phyloP scores from a whole-genome alignment of 2,888 invertebrate genomes.

The Tipula lateralis region DNA sequence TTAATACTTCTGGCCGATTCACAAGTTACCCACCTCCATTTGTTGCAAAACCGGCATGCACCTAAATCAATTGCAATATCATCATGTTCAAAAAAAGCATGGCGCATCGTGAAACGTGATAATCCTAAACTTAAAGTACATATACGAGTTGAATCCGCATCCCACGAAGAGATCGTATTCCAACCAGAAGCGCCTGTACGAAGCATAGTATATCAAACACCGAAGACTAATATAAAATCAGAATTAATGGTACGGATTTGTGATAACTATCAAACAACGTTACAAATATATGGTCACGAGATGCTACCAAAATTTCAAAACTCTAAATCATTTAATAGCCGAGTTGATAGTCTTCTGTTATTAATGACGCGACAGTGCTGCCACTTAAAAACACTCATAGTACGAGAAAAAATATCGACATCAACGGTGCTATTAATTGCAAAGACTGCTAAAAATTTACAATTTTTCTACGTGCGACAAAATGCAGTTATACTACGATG shows the following conservation, averaged over 20 bases:
- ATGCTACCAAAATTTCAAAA: slow-evolving; percentile 62
- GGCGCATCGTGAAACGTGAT: slow-evolving; percentile 52
- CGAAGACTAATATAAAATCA: slow-evolving; percentile 55
- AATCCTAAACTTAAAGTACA: slow-evolving; percentile 64
- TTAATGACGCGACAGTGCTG: slow-evolving; percentile 63
- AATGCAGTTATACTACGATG: slow-evolving; percentile 67
- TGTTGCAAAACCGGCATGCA: slow-evolving; percentile 68
- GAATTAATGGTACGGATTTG: slow-evolving; percentile 54
- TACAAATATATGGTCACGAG: slow-evolving; percentile 64
- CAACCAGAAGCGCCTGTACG: slow-evolving; percentile 66
- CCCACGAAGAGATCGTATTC: slow-evolving; percentile 58
- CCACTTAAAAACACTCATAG: slow-evolving; percentile 63
- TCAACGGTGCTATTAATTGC: slow-evolving; percentile 68
- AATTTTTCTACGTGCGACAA: slow-evolving; percentile 60
- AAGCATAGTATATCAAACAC: slow-evolving; percentile 60
- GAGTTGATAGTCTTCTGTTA: slow-evolving; percentile 65
- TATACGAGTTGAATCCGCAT: slow-evolving; percentile 59
- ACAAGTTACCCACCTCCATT: slow-evolving; percentile 61
- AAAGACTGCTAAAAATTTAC: slow-evolving; percentile 58
- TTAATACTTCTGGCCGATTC: slow-evolving; percentile 60
- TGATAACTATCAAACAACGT: slow-evolving; percentile 58
- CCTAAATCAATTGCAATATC: slow-evolving; percentile 53
- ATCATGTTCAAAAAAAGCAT: slow-evolving; percentile 50
- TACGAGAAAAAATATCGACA: slow-evolving; percentile 73
- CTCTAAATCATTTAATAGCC: slow-evolving; percentile 62